Conservation (phyloP, 2,888 invertebrate genomes). For the Rotaria macrura region DNA sequence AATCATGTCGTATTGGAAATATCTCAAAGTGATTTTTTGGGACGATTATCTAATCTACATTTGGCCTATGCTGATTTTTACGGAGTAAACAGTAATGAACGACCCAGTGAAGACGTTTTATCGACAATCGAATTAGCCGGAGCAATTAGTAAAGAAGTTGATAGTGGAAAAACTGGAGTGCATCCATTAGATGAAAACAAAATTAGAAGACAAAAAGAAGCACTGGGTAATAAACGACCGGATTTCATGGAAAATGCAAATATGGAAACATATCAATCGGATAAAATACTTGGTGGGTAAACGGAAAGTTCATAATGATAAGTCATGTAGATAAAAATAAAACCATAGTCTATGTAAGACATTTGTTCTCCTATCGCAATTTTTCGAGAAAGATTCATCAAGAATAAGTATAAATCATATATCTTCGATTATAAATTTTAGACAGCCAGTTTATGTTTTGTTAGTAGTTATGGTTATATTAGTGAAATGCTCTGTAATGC, state of each 20-base stretch:
- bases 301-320: too few relatives aligned
- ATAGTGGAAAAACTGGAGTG: not conserved
- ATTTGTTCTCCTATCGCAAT: not conserved
- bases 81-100: not conserved
- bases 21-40: not conserved
- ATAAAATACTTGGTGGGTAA: not conserved
- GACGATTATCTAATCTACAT: not conserved
- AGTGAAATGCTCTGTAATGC: too few relatives aligned
- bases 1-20: not conserved
- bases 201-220: not conserved
- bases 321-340: too few relatives aligned
- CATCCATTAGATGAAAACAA: not conserved
- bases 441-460: too few relatives aligned
- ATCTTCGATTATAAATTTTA: too few relatives aligned
- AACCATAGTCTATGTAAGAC: too few relatives aligned
- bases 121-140: not conserved
- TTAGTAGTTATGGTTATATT: too few relatives aligned
- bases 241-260: not conserved
- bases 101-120: not conserved
- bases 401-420: too few relatives aligned
- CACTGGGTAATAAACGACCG: not conserved
- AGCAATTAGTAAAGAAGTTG: conserved; percentile 13
- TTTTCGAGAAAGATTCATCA: too few relatives aligned
- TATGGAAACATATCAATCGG: not conserved
- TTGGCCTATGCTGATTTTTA: not conserved